Percentiles rank a stretch among this genome's conserved stretches.
Evolutionary conservation across 1,140 invertebrate species (phyloP).

Genomic region (Holcopasites calliopsidis): DNA sequence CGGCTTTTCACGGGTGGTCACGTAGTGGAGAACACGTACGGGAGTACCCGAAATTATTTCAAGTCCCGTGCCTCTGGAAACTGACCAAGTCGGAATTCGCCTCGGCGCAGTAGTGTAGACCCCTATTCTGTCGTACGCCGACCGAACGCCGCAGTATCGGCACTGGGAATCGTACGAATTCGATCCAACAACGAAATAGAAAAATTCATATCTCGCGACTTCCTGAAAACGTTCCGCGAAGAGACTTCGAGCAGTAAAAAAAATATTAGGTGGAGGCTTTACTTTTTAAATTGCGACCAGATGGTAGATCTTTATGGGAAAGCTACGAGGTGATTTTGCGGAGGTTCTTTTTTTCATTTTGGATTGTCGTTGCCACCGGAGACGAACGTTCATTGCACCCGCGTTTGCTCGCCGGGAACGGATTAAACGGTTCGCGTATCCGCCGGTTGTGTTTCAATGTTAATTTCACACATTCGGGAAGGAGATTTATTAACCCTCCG

Average conservation of each 20-base stretch:
- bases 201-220: slow-evolving; percentile 4
- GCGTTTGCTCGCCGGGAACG: slow-evolving; percentile 4
- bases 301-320: too few relatives aligned
- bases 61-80: slow-evolving; percentile 4
- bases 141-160: neutral
- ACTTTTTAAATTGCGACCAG: too few relatives aligned
- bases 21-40: slow-evolving; percentile 15
- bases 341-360: slow-evolving; percentile 20
- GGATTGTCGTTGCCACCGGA: slow-evolving; percentile 11
- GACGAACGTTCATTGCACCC: slow-evolving; percentile 35
- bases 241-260: slow-evolving; percentile 7
- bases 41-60: neutral
- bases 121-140: neutral
- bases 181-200: slow-evolving; percentile 4
- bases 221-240: neutral
- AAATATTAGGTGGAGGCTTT: too few relatives aligned
- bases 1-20: slow-evolving; percentile 38
- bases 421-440: slow-evolving; percentile 36
- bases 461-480: slow-evolving; percentile 40
- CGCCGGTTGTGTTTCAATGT: slow-evolving; percentile 41
- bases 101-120: neutral
- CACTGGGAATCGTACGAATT: neutral
- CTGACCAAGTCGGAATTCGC: neutral
- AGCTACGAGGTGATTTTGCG: slow-evolving; percentile 2
- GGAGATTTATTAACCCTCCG: slow-evolving; percentile 39